phyloP scores from a whole-genome alignment of 2,113 vertebrate genomes.

The Eurystomus gularis region DNA sequence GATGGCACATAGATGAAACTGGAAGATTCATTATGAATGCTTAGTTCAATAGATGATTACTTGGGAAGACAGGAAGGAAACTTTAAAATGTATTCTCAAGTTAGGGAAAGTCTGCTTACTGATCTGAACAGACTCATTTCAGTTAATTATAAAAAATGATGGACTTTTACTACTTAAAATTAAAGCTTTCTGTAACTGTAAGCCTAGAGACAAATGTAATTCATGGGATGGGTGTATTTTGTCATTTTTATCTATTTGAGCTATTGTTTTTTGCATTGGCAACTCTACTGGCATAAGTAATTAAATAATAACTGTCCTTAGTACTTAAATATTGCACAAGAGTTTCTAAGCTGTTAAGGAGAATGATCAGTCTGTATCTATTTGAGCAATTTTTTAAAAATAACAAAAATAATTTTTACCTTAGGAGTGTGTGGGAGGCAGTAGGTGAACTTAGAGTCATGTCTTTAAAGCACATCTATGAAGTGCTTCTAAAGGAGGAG shows the following conservation, averaged over 20 bases:
- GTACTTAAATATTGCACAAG: not conserved
- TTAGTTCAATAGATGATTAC: not conserved
- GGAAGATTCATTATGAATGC: not conserved
- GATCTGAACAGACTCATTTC: not conserved
- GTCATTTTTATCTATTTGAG: not conserved
- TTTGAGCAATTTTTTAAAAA: not conserved
- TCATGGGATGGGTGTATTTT: not conserved
- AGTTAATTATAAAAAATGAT: not conserved
- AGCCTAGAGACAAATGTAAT: not conserved
- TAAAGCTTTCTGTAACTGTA: not conserved
- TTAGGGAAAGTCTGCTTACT: not conserved
- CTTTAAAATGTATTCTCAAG: not conserved
- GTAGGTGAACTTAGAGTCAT: too few species aligned
- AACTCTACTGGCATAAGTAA: not conserved
- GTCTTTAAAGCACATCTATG: too few species aligned
- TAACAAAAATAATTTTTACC: too few species aligned
- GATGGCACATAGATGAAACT: not conserved
- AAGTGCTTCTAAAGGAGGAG: too few species aligned
- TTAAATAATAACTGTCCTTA: not conserved
- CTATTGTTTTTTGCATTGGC: not conserved
- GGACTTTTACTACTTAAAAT: not conserved
- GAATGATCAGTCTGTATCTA: not conserved
- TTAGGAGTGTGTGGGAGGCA: too few species aligned
- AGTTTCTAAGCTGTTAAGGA: not conserved
- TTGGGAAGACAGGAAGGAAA: not conserved